Conservation (phyloP, 1,140 invertebrate species). For the Formica selysi region DNA sequence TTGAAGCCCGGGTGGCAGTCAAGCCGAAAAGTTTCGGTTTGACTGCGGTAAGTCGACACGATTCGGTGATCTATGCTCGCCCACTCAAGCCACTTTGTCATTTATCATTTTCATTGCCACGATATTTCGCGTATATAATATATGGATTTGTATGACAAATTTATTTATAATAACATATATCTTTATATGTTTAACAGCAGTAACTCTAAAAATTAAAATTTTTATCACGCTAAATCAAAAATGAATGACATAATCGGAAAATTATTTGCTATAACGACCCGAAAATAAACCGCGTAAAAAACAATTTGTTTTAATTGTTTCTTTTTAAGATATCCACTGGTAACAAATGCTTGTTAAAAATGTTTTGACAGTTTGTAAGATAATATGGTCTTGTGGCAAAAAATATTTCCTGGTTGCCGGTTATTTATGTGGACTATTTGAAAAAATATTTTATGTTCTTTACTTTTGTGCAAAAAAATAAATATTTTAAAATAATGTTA, state of each 20-base stretch:
- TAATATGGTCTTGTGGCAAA: background rate
- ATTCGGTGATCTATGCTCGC: constrained; percentile 21
- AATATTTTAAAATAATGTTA: constrained; percentile 12
- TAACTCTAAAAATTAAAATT: constrained; percentile 15
- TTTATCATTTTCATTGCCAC: constrained; percentile 21
- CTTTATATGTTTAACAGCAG: background rate
- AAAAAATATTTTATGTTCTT: background rate
- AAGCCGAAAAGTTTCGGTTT: constrained; percentile 45
- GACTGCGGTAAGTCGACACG: background rate
- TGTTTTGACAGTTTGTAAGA: background rate
- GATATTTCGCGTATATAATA: background rate
- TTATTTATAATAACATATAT: background rate
- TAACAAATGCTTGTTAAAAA: background rate
- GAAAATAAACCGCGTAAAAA: background rate
- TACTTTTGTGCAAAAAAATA: background rate
- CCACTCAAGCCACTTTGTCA: background rate
- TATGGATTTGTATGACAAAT: constrained; percentile 3
- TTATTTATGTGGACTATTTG: background rate
- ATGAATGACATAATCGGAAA: background rate
- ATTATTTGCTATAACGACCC: background rate
- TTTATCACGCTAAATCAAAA: background rate
- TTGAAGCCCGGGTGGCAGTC: background rate
- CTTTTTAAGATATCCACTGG: background rate
- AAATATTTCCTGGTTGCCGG: background rate
- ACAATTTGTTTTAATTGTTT: background rate